phyloP scores from a whole-genome alignment of 2,113 vertebrate species.

The Lepus europaeus region DNA sequence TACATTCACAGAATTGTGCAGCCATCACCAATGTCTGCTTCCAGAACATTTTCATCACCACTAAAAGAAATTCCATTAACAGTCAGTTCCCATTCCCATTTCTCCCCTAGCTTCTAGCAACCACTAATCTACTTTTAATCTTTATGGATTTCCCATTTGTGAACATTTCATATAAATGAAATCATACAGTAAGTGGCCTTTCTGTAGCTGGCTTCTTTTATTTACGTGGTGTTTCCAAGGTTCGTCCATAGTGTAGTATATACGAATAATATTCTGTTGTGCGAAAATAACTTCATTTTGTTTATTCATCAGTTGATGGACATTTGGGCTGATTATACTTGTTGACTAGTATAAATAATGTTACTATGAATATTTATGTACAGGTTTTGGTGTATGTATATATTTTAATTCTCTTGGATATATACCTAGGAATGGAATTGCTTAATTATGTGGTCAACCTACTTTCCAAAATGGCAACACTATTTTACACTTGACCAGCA shows the following conservation, averaged over 20 bases:
- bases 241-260: not conserved
- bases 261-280: not conserved
- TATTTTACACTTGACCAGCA: not conserved
- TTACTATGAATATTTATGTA: not conserved
- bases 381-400: not conserved
- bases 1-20: not conserved
- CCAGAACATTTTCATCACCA: not conserved
- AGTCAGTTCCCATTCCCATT: not conserved
- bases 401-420: not conserved
- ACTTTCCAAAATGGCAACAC: not conserved
- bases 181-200: not conserved
- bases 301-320: not conserved
- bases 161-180: not conserved
- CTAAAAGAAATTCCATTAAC: not conserved
- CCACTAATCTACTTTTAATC: not conserved
- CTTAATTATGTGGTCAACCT: not conserved
- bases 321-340: not conserved
- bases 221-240: constrained; percentile 16
- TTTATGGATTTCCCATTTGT: not conserved
- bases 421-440: not conserved
- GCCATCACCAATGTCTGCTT: not conserved
- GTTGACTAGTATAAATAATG: not conserved
- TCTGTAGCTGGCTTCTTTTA: not conserved
- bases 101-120: not conserved
- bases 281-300: not conserved